Conservation (phyloP, 2,797 vertebrate genomes). For the Furcifer pardalis region DNA sequence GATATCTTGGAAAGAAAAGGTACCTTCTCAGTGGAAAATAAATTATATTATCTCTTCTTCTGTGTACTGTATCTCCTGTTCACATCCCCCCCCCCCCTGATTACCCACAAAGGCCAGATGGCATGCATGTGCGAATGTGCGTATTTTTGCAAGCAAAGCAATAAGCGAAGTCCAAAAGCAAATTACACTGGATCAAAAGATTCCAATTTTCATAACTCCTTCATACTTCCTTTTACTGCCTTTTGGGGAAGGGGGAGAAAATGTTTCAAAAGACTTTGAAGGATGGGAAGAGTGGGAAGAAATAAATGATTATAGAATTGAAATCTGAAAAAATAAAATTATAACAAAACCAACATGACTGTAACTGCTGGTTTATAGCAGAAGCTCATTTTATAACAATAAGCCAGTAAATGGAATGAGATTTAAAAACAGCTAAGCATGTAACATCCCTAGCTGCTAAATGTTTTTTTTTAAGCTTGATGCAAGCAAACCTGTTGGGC, state of each 20-base stretch:
- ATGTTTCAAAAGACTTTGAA: conserved; percentile 12
- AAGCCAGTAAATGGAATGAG: neutral
- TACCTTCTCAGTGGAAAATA: neutral
- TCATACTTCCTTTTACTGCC: neutral
- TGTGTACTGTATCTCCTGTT: no score
- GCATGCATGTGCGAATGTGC: neutral
- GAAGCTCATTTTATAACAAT: neutral
- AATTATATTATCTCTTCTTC: neutral
- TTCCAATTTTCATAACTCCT: neutral
- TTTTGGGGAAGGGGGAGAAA: neutral
- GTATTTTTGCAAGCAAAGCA: conserved; percentile 32
- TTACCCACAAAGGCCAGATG: rapidly evolving
- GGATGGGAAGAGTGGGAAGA: neutral
- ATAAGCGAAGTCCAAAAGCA: neutral
- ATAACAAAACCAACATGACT: neutral
- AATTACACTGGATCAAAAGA: neutral
- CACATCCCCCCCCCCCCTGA: neutral
- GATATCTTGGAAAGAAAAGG: neutral
- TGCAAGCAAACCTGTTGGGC: conserved; percentile 20
- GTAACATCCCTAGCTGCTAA: conserved; percentile 19
- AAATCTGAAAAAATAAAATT: conserved; percentile 17
- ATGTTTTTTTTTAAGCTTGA: conserved; percentile 22
- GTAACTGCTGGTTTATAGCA: conserved; percentile 16
- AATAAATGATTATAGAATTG: conserved; percentile 31
- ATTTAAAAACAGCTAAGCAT: conserved; percentile 29